Conservation (phyloP, 1,140 invertebrate species). For the Mamestra configurata region DNA sequence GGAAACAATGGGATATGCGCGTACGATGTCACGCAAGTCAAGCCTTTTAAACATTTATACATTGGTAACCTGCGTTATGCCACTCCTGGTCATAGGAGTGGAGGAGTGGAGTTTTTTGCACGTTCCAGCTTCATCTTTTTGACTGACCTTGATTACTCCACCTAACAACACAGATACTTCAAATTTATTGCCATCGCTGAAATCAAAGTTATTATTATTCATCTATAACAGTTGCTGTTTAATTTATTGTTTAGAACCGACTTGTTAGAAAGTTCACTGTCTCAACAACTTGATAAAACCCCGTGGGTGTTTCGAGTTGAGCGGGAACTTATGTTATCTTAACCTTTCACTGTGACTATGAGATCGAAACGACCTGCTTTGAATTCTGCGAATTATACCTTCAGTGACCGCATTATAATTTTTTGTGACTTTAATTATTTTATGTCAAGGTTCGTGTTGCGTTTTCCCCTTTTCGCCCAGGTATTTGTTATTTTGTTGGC, state of each 20-base stretch:
- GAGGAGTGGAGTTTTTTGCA: too few species aligned
- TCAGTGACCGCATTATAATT: neutral
- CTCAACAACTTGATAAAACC: constrained; percentile 38
- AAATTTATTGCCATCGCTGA: neutral
- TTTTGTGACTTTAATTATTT: neutral
- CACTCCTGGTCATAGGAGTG: too few species aligned
- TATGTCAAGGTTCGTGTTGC: too few species aligned
- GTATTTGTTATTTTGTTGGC: too few species aligned
- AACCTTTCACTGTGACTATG: neutral
- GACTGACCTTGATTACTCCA: too few species aligned
- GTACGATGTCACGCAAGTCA: too few species aligned
- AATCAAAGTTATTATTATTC: neutral
- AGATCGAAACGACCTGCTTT: neutral
- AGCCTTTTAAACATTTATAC: too few species aligned
- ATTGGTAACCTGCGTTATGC: too few species aligned
- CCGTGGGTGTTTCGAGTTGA: constrained; percentile 39
- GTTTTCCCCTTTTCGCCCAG: too few species aligned
- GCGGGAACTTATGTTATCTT: constrained; percentile 44
- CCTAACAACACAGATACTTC: neutral
- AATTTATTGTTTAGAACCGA: constrained; percentile 36
- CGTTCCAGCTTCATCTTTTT: too few species aligned
- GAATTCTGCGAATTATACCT: neutral
- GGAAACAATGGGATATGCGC: too few species aligned
- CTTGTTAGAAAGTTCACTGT: constrained; percentile 38
- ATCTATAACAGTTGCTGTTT: constrained; percentile 23